Conservation (phyloP, 1,140 invertebrate species). For the Teleopsis dalmanni region DNA sequence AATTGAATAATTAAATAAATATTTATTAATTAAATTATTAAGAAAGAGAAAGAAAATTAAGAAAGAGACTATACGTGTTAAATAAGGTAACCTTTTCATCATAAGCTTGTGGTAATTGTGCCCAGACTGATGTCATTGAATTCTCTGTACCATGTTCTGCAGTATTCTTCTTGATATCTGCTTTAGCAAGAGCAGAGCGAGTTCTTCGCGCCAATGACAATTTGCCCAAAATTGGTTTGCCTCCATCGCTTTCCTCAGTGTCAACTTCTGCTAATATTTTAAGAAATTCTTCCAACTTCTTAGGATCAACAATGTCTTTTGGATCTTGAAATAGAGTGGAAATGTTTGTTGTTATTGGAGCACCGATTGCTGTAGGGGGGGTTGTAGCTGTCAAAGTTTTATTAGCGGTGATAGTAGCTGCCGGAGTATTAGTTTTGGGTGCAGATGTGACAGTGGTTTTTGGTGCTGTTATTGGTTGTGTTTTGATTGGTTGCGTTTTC, state of each 20-base stretch:
- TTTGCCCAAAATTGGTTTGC: slow-evolving; percentile 51
- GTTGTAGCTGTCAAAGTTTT: too few species aligned
- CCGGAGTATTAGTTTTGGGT: slow-evolving; percentile 1
- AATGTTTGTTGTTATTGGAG: slow-evolving; percentile 25
- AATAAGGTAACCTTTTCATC: slow-evolving; percentile 21
- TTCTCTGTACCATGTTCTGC: slow-evolving; percentile 13
- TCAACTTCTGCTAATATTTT: slow-evolving; percentile 49
- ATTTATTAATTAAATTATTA: not conserved
- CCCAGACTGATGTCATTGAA: slow-evolving; percentile 31
- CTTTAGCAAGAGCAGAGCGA: slow-evolving; percentile 49
- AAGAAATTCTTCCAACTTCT: slow-evolving; percentile 46
- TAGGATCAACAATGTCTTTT: slow-evolving; percentile 40
- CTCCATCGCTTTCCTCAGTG: slow-evolving; percentile 59
- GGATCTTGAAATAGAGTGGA: slow-evolving; percentile 39
- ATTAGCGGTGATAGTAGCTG: not conserved
- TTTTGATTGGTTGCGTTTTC: slow-evolving; percentile 26
- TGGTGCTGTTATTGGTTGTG: not conserved
- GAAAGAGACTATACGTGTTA: not conserved
- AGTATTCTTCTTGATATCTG: slow-evolving; percentile 40
- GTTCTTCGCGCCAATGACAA: slow-evolving; percentile 53
- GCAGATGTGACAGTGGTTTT: not conserved
- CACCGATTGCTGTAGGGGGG: slow-evolving; percentile 1
- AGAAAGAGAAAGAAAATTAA: not conserved
- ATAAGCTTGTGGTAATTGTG: slow-evolving; percentile 19
- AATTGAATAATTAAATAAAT: not conserved